Percentiles rank a stretch among this genome's conserved stretches.
phyloP scores from a whole-genome alignment of 2,113 vertebrate species.

The Percopsis transmontana region DNA sequence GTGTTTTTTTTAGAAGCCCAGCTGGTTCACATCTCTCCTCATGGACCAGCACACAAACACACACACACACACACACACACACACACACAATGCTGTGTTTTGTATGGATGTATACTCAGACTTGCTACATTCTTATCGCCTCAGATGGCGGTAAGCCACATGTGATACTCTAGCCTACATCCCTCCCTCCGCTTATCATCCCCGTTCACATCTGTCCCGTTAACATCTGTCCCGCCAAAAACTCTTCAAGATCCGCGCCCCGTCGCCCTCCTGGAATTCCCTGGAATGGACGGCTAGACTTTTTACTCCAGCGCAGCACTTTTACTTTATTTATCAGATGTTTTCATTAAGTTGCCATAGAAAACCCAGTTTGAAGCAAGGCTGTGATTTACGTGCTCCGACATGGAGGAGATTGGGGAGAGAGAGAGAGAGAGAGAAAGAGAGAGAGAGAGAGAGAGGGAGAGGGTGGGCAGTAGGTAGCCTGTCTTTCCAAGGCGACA shows the following conservation, averaged over 20 bases:
- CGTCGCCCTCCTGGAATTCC: constrained; percentile 44
- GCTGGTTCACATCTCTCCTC: constrained; percentile 20
- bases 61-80: constrained; percentile 4
- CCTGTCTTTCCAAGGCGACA: constrained; percentile 47
- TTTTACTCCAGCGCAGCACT: constrained; percentile 32
- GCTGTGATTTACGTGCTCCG: constrained; percentile 38
- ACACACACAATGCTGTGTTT: neutral
- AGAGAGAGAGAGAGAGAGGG: constrained; percentile 26
- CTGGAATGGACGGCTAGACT: constrained; percentile 44
- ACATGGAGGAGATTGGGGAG: constrained; percentile 3
- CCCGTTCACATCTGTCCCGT: constrained; percentile 63
- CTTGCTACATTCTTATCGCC: constrained; percentile 43
- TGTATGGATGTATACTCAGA: constrained; percentile 6
- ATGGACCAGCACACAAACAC: constrained; percentile 25
- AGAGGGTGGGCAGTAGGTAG: constrained; percentile 31
- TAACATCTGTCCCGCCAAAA: constrained; percentile 52
- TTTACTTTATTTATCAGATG: constrained; percentile 18
- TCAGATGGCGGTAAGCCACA: constrained; percentile 54
- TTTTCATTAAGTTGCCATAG: constrained; percentile 33
- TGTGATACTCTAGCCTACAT: constrained; percentile 38
- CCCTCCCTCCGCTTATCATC: constrained; percentile 60
- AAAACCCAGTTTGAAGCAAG: constrained; percentile 8
- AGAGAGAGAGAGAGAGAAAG: constrained; percentile 32
- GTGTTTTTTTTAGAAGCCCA: constrained; percentile 2
- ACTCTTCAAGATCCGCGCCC: constrained; percentile 48